phyloP scores from a whole-genome alignment of 2,888 invertebrate species.

The Pseudococcus viburni region DNA sequence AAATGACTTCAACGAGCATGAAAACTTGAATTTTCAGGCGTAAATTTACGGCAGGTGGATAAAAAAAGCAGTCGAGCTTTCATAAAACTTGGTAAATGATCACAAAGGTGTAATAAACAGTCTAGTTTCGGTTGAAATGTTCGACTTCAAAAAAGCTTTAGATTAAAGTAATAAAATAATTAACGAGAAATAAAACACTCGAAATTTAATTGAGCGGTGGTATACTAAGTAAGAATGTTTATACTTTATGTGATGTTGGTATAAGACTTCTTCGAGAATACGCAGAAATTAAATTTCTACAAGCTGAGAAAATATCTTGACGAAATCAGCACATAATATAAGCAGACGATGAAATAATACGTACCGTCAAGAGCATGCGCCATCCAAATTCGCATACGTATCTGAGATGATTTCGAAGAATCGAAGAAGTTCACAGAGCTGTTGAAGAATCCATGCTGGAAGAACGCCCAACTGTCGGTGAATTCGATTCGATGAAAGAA shows the following conservation, averaged over 20 bases:
- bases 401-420: conserved; percentile 10
- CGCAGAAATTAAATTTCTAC: conserved; percentile 15
- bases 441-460: neutral
- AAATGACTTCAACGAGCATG: neutral
- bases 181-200: conserved; percentile 27
- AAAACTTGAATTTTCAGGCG: neutral
- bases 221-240: conserved; percentile 14
- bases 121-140: conserved; percentile 32
- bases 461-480: neutral
- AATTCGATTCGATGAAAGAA: neutral
- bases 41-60: neutral
- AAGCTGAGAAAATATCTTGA: conserved; percentile 18
- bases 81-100: conserved; percentile 28
- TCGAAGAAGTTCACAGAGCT: neutral
- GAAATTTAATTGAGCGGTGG: conserved; percentile 10
- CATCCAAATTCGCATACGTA: conserved; percentile 15
- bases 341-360: neutral
- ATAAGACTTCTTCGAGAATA: neutral
- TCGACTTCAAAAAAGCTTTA: conserved; percentile 33
- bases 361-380: conserved; percentile 9
- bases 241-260: neutral
- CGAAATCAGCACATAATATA: conserved; percentile 24
- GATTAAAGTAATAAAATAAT: conserved; percentile 30
- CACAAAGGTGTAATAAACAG: conserved; percentile 26
- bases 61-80: conserved; percentile 3